Evolutionary conservation across 2,113 vertebrate genomes (phyloP).

Genomic region (Marcusenius ussheri): DNA sequence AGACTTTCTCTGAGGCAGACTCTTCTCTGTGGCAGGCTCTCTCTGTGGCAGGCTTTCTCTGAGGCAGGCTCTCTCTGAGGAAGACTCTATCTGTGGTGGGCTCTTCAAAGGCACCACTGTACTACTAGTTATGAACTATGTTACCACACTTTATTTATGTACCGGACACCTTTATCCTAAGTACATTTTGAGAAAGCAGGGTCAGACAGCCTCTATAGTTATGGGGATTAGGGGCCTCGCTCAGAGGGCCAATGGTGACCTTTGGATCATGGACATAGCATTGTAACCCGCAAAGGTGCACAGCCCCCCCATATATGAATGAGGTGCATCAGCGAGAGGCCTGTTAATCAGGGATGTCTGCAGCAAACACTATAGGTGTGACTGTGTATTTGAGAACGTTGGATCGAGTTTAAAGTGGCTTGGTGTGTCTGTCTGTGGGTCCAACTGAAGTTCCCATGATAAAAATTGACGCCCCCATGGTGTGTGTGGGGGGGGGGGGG

Average conservation of each 20-base stretch:
- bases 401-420: neutral
- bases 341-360: neutral
- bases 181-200: neutral
- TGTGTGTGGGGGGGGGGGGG: neutral
- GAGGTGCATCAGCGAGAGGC: neutral
- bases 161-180: neutral
- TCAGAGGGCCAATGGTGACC: neutral
- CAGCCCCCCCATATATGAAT: neutral
- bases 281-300: neutral
- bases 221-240: neutral
- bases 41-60: too few species aligned
- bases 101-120: neutral
- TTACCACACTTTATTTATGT: neutral
- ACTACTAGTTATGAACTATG: neutral
- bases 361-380: neutral
- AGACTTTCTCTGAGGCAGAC: too few species aligned
- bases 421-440: neutral
- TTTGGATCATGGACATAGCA: neutral
- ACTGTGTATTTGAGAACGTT: neutral
- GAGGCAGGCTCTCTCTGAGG: too few species aligned
- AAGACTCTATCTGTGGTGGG: too few species aligned
- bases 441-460: neutral
- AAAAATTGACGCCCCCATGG: neutral
- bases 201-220: neutral
- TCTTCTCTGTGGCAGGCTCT: too few species aligned